Evolutionary conservation across 2,797 vertebrate genomes (phyloP).

Genomic region (Melanotaenia boesemani): DNA sequence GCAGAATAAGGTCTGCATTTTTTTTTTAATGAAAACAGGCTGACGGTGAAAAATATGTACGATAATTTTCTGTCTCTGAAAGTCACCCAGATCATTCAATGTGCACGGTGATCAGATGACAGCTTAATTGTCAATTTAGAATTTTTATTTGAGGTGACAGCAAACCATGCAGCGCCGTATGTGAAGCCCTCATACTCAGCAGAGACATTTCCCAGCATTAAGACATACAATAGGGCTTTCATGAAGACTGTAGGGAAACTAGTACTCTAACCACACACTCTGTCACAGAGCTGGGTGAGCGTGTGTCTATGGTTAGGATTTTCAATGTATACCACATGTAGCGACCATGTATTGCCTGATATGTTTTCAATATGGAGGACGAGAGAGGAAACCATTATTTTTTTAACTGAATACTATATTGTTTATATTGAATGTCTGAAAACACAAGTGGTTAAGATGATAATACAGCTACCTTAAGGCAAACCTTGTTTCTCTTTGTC

Average conservation of each 20-base stretch:
- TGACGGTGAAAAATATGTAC: slow-evolving; percentile 57
- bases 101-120: slow-evolving; percentile 47
- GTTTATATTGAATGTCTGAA: slow-evolving; percentile 56
- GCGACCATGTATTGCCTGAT: slow-evolving; percentile 53
- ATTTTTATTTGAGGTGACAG: slow-evolving; percentile 63
- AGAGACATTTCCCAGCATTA: slow-evolving; percentile 72
- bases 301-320: slow-evolving; percentile 61
- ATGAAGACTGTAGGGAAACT: slow-evolving; percentile 69
- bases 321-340: slow-evolving; percentile 79
- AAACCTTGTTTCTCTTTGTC: slow-evolving; percentile 38
- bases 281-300: slow-evolving; percentile 57
- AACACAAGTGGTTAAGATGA: slow-evolving; percentile 59
- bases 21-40: slow-evolving; percentile 30
- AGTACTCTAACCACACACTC: slow-evolving; percentile 70
- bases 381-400: slow-evolving; percentile 30
- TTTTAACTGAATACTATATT: slow-evolving; percentile 48
- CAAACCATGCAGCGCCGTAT: slow-evolving; percentile 41
- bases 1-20: slow-evolving; percentile 41
- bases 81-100: slow-evolving; percentile 34
- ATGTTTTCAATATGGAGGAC: slow-evolving; percentile 68
- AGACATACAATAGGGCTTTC: slow-evolving; percentile 77
- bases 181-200: slow-evolving; percentile 59
- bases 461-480: slow-evolving; percentile 22
- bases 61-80: slow-evolving; percentile 38
- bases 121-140: slow-evolving; percentile 38